Conservation (phyloP, 2,888 invertebrate species). For the Byasa hedistus region DNA sequence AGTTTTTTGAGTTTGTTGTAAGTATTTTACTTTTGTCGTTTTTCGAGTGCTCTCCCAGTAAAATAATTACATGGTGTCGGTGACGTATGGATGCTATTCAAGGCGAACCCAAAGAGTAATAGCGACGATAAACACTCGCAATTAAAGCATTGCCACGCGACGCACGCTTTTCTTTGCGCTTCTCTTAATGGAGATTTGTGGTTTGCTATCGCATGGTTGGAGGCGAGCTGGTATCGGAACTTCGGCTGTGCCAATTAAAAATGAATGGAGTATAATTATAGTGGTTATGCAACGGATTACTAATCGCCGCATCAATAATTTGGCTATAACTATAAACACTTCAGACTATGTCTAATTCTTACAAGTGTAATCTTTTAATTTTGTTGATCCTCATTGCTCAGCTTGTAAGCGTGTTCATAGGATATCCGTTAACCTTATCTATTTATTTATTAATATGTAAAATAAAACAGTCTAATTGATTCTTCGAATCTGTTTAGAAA, state of each 20-base stretch:
- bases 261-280: slow-evolving; percentile 18
- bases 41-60: slow-evolving; percentile 70
- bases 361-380: too few species aligned
- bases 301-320: neutral
- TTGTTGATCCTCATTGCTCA: too few species aligned
- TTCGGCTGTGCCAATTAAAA: slow-evolving; percentile 24
- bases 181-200: slow-evolving; percentile 72
- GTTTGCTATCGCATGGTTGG: slow-evolving; percentile 41
- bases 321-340: neutral
- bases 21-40: slow-evolving; percentile 46
- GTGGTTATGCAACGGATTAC: neutral
- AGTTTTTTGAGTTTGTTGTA: neutral
- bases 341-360: too few species aligned
- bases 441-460: too few species aligned
- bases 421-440: too few species aligned
- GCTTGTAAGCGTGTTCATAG: too few species aligned
- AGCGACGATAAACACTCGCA: slow-evolving; percentile 74
- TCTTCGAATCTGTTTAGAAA: too few species aligned
- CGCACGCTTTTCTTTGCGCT: slow-evolving; percentile 75
- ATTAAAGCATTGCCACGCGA: slow-evolving; percentile 78
- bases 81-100: slow-evolving; percentile 77
- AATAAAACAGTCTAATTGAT: too few species aligned
- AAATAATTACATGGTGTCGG: slow-evolving; percentile 76
- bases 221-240: slow-evolving; percentile 37
- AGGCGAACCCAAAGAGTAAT: slow-evolving; percentile 73